Evolutionary conservation across 2,113 vertebrate genomes (phyloP).

Genomic region (Scomber scombrus): DNA sequence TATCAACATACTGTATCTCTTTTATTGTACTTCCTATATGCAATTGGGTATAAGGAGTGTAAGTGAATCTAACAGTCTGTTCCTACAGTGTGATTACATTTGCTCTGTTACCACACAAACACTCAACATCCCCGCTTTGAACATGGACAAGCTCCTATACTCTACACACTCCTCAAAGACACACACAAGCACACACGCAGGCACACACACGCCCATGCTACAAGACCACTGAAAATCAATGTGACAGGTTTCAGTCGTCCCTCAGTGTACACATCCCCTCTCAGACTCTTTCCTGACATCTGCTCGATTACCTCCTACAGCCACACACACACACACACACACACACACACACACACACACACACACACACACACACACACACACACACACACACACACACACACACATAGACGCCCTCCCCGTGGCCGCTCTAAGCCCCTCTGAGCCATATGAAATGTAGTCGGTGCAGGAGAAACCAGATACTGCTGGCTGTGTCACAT

Average conservation of each 20-base stretch:
- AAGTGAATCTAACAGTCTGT: constrained; percentile 24
- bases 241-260: constrained; percentile 84
- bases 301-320: constrained; percentile 82
- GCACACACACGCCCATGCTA: constrained; percentile 31
- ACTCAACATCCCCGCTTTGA: constrained; percentile 44
- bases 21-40: constrained; percentile 1
- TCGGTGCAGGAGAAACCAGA: constrained; percentile 81
- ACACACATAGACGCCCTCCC: constrained; percentile 47
- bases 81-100: constrained; percentile 56
- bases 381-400: constrained; percentile 47
- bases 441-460: constrained; percentile 83
- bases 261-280: constrained; percentile 81
- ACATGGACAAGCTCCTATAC: constrained; percentile 36
- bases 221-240: constrained; percentile 78
- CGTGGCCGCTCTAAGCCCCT: constrained; percentile 80
- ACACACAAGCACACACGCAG: constrained; percentile 44
- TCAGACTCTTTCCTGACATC: constrained; percentile 82
- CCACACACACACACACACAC: constrained; percentile 58
- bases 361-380: constrained; percentile 46
- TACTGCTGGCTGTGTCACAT: constrained; percentile 84
- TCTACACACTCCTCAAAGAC: constrained; percentile 34
- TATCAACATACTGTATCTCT: neutral
- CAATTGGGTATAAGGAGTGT: neutral
- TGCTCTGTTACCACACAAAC: constrained; percentile 44
- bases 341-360: constrained; percentile 48